phyloP scores from a whole-genome alignment of 2,113 vertebrate species.

The Lota lota region DNA sequence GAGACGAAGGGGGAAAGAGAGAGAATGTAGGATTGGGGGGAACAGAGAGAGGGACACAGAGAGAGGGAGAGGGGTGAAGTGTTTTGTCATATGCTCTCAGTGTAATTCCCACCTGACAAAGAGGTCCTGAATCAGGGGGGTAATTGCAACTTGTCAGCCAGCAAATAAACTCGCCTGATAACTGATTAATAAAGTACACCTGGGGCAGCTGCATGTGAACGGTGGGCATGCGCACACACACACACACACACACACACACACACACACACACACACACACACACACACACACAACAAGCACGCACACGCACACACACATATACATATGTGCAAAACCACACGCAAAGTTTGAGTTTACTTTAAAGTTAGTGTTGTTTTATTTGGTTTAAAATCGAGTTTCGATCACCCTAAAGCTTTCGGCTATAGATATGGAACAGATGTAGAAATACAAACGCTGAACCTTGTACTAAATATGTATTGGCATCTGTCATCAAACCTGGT shows the following conservation, averaged over 20 bases:
- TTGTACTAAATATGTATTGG: too few relatives aligned
- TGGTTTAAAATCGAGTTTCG: too few relatives aligned
- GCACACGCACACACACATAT: constrained; percentile 24
- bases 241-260: constrained; percentile 10
- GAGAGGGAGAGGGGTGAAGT: constrained; percentile 80
- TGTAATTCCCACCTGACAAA: constrained; percentile 99
- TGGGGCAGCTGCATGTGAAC: constrained; percentile 88
- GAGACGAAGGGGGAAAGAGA: not conserved
- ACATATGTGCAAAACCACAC: not conserved
- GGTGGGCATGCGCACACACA: not conserved
- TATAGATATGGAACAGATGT: too few relatives aligned
- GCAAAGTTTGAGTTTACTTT: constrained; percentile 8
- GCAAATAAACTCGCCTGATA: constrained; percentile 97
- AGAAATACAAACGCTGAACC: too few relatives aligned
- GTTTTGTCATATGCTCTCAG: constrained; percentile 97
- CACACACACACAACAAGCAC: constrained; percentile 2
- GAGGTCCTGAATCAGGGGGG: constrained; percentile 89
- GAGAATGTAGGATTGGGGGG: constrained; percentile 38
- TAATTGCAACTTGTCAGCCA: constrained; percentile 99
- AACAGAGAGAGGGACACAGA: constrained; percentile 30
- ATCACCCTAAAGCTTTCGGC: too few relatives aligned
- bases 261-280: not conserved
- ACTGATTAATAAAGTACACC: constrained; percentile 99
- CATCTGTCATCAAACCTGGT: too few relatives aligned
- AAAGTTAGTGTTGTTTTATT: too few relatives aligned